Evolutionary conservation across 2,888 invertebrate genomes (phyloP), one percentile per base, ranked within the genome.

Genomic region (Calliphora vomitoria): DNA sequence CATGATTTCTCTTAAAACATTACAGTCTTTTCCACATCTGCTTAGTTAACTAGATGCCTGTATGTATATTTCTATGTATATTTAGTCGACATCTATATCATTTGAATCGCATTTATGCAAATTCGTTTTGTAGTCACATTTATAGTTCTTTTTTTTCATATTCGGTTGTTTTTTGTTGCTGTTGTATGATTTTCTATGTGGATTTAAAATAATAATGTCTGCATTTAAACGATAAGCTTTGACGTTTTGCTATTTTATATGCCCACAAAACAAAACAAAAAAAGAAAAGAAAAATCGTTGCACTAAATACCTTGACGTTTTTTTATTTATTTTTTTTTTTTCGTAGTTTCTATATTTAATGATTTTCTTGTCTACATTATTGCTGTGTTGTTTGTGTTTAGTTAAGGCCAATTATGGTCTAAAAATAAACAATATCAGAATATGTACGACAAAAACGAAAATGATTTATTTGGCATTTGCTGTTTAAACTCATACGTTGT

Each of bases 211-310:
- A 88, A 88, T 88, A 86, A 88, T 89, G 88, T 89, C 88, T 89
- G 89, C 89, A 68, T 86, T 89, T 84, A 85, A 88, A 80, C 89
- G 89, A 89, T 89, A 89, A 90, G 89, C 76, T 78, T 76, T 86
- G 72, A 72, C 82, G 50, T 82, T 86, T 86, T 78, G 55, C 50
- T 60, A 74, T 79, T 79, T 84, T 78, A 66, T 72, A 41, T 66
- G 58, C 64, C 35, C 79, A 84, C 66, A 79, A 66, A 60, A 18
- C n/a, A 53, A 20, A 76, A 71, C 31, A 58, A 35, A 31, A 50
- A 82, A 66, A 25, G 11, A n/a, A 11, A 76, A 60, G 8, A 25
- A 47, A 47, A 80, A 41, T 47, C 60, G 20, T 60, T 84, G 79
- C 66, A 74, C 79, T 72, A 79, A 84, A 84, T 66, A 72, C 72